Evolutionary conservation across 2,113 vertebrate species (phyloP), one percentile per base, ranked within the genome.

Genomic region (Anoura caudifer): DNA sequence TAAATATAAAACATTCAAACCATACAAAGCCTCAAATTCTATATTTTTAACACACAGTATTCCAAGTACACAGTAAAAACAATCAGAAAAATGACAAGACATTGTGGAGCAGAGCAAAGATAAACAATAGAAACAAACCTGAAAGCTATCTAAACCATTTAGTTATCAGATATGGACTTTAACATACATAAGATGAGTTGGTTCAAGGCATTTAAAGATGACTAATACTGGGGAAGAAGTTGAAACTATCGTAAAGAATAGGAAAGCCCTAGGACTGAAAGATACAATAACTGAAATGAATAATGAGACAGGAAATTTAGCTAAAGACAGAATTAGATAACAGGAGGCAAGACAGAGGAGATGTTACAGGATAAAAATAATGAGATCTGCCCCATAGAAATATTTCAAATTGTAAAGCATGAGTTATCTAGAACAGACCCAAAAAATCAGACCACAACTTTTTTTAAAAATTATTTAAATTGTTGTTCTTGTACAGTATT

Each of bases 401-500:
- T 75, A 52, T 65, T 75, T 75, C 19, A 14, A 88, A 24, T 75
- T 52, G 45, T 41, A 63, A 92, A 92, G 52, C 41, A 26, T 52
- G 13, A 52, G 5, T 84, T 52, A 63, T 92, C 54, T 65, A 76
- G 36, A 84, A 84, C 14, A 63, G n/a, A 75, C 9, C 26, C 38
- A 90, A 81, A n/a, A 92, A 43, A 92, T 65, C 56, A 92, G 65
- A 22, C n/a, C 45, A n/a, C n/a, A n/a, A n/a, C n/a, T n/a, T n/a
- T n/a, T n/a, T n/a, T n/a, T n/a, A n/a, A n/a, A n/a, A n/a, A n/a
- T n/a, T n/a, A n/a, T n/a, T n/a, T n/a, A n/a, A n/a, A n/a, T n/a
- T n/a, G n/a, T n/a, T n/a, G n/a, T n/a, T n/a, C n/a, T n/a, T n/a
- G n/a, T n/a, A n/a, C n/a, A n/a, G n/a, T n/a, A n/a, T n/a, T n/a